Base-by-base conservation (phyloP, 1,140 invertebrate genomes). In the Drosophila ficusphila region DNA sequence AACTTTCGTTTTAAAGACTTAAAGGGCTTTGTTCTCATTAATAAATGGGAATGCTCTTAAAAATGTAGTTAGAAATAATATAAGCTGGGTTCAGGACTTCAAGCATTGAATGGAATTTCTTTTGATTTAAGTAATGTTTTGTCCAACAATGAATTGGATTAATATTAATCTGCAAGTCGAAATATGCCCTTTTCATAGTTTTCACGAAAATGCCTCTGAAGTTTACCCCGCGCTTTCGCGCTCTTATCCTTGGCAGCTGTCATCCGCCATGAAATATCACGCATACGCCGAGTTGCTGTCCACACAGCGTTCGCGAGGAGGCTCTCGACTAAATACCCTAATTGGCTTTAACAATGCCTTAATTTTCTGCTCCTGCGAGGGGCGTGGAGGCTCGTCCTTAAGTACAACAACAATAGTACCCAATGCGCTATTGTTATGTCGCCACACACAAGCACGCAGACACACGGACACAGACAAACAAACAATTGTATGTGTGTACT, bases 331-430 rank as follows among this genome's bases (percentile, higher is more conserved):
- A 76, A 85, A 81, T 81, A 76, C 79, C 79, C 54, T 85, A 85
- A 85, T 85, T 85, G 76, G 72, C 82, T 78, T 76, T 61, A 73
- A 85, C 81, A 85, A 86, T 86, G 82, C 82, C 58, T 62, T 81
- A 70, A 86, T 88, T 81, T 79, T 88, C 39, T 76, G 52, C 72
- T 76, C 51, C 58, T 58, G 44, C 41, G 41, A 27, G 41, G 12
- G 34, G 41, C 36, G 38, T 18, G 52, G 16, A 41, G 16, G 58
- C 38, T 34, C 52, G 47, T 74, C 52, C 58, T 76, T 49, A 44
- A 76, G 31, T 36, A 64, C 52, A 70, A 58, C 33, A 77, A 71
- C 46, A 53, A 62, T 56, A 65, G 48, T 39, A 65, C 72, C 82
- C 60, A 75, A 79, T 86, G 42, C 71, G 52, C 71, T 34, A 79